Percentiles rank a stretch among this genome's conserved stretches.
Conservation (phyloP, 2,113 vertebrate genomes). For the Hystrix cristata region DNA sequence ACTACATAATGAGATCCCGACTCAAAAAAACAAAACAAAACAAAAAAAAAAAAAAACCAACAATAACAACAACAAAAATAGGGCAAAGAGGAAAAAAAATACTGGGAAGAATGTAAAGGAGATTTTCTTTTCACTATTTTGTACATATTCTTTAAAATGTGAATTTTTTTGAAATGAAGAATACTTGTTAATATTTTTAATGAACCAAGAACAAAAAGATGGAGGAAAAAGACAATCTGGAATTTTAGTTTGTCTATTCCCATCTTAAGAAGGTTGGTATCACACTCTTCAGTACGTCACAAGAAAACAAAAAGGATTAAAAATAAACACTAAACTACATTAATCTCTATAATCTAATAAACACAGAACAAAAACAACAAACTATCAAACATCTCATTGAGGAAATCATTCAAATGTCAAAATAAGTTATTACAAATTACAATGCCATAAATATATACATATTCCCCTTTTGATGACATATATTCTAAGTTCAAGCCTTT, state of each 20-base stretch:
- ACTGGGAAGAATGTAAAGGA: neutral
- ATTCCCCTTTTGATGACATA: neutral
- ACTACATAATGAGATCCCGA: too few relatives aligned
- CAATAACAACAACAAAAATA: neutral
- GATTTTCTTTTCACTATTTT: neutral
- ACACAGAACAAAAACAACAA: conserved; percentile 60
- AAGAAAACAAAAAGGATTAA: conserved; percentile 10
- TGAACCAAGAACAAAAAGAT: neutral
- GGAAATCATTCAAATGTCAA: conserved; percentile 50
- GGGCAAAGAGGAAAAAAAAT: neutral
- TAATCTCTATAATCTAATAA: conserved; percentile 15
- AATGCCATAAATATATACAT: neutral
- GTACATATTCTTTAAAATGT: neutral
- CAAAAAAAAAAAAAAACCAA: too few relatives aligned
- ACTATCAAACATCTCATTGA: conserved; percentile 24
- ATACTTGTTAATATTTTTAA: conserved; percentile 48
- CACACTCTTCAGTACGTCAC: neutral
- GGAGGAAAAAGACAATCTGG: neutral
- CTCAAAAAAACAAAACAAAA: too few relatives aligned
- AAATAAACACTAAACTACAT: conserved; percentile 27
- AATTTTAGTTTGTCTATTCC: conserved; percentile 22
- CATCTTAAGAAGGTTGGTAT: neutral
- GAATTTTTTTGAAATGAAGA: neutral
- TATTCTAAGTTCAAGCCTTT: neutral
- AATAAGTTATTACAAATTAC: neutral